Percentiles rank a stretch among this genome's conserved stretches.
phyloP scores from a whole-genome alignment of 2,113 vertebrate species.

The Callionymus lyra region DNA sequence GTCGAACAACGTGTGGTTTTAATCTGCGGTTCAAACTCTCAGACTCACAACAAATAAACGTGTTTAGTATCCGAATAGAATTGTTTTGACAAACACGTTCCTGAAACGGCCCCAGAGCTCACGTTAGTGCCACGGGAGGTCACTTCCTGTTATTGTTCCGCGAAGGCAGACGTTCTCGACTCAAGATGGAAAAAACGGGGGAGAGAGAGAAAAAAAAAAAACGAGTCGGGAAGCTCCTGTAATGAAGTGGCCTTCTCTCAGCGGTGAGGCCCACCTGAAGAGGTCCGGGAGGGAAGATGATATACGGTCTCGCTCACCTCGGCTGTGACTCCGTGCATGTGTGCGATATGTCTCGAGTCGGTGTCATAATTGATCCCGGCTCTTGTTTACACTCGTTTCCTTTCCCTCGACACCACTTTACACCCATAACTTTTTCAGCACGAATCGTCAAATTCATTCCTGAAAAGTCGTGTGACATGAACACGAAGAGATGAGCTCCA shows the following conservation, averaged over 20 bases:
- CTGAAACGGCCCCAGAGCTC: not conserved
- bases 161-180: slow-evolving; percentile 4
- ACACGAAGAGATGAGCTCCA: too few relatives aligned
- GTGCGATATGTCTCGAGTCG: slow-evolving; percentile 33
- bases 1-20: too few relatives aligned
- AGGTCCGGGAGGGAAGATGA: slow-evolving; percentile 4
- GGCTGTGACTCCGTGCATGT: slow-evolving; percentile 16
- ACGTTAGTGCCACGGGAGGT: slow-evolving; percentile 12
- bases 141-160: slow-evolving; percentile 46
- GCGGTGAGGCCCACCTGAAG: slow-evolving; percentile 9
- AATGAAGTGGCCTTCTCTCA: slow-evolving; percentile 15
- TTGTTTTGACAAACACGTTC: too few relatives aligned
- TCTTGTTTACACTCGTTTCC: not conserved
- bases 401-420: slow-evolving; percentile 3
- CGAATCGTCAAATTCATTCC: too few relatives aligned
- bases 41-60: too few relatives aligned
- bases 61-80: too few relatives aligned
- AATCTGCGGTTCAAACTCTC: too few relatives aligned
- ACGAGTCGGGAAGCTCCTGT: slow-evolving; percentile 18
- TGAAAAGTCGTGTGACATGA: not conserved
- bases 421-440: too few relatives aligned
- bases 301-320: slow-evolving; percentile 11
- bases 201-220: slow-evolving; percentile 13
- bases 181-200: too few relatives aligned
- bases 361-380: slow-evolving; percentile 27